phyloP scores from a whole-genome alignment of 2,888 invertebrate species.

The Dicycla oo region DNA sequence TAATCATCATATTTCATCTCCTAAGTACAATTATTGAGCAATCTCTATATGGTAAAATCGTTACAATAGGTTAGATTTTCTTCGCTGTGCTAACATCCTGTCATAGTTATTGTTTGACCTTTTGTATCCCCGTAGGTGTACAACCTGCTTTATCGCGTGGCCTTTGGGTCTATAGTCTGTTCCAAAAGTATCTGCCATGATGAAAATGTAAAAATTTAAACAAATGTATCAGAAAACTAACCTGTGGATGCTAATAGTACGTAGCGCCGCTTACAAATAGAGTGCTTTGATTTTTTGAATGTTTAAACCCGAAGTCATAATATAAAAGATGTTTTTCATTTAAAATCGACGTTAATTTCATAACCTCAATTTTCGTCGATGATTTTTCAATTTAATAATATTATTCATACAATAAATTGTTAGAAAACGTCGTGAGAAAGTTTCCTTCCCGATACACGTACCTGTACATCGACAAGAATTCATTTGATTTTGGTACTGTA shows the following conservation, averaged over 20 bases:
- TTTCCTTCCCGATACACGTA: too few relatives aligned
- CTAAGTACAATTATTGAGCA: slow-evolving; percentile 2
- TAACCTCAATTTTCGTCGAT: too few relatives aligned
- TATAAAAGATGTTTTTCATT: neutral
- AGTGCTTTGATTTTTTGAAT: neutral
- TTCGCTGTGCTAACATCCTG: slow-evolving; percentile 16
- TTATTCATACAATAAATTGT: neutral
- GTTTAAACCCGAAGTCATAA: neutral
- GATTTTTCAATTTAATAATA: too few relatives aligned
- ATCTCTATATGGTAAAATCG: slow-evolving; percentile 6
- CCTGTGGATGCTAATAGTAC: neutral
- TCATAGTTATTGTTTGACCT: slow-evolving; percentile 27
- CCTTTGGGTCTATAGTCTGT: slow-evolving; percentile 13
- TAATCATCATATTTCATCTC: neutral
- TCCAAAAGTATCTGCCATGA: neutral
- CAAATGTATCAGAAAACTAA: neutral
- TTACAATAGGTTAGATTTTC: slow-evolving; percentile 24
- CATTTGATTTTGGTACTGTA: too few relatives aligned
- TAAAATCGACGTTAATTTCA: too few relatives aligned
- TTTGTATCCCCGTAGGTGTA: slow-evolving; percentile 1
- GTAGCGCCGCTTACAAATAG: too few relatives aligned
- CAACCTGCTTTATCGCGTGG: slow-evolving; percentile 25
- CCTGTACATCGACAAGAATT: too few relatives aligned
- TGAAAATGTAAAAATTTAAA: neutral
- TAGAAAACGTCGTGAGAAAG: too few relatives aligned